These are phyloP conservation scores for Ficedula albicollis DNA, from an alignment of 2,797 vertebrate species.

Conservation along the genomic window DNA sequence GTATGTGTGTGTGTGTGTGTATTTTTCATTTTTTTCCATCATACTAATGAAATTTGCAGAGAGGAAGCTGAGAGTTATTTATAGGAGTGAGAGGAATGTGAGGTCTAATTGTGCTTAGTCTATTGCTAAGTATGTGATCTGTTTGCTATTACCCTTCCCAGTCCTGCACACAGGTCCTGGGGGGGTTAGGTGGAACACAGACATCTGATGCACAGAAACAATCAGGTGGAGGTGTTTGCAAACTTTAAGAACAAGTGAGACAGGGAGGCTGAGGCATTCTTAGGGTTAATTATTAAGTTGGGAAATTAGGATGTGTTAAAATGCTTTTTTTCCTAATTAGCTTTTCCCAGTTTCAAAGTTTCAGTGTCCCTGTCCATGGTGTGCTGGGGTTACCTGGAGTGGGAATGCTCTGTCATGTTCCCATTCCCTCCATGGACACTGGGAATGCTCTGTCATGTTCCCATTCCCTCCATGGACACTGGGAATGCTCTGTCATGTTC, in stretches of 20 bases:
- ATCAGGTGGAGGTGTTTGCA: conserved; percentile 6
- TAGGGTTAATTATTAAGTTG: not conserved
- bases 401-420: not conserved
- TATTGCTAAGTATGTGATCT: conserved; percentile 83
- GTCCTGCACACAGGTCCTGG: conserved; percentile 65
- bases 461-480: too few relatives aligned
- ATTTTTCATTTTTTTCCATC: conserved; percentile 79
- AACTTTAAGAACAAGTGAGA: conserved; percentile 2
- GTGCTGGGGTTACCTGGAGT: not conserved
- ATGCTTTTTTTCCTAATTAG: not conserved
- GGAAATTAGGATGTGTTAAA: not conserved
- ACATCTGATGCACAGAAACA: conserved; percentile 35
- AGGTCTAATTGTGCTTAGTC: conserved; percentile 91
- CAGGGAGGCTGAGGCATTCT: not conserved
- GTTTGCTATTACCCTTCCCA: conserved; percentile 83
- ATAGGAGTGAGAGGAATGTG: conserved; percentile 89
- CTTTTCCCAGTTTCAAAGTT: not conserved
- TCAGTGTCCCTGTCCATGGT: not conserved
- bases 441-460: too few relatives aligned
- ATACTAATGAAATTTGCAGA: conserved; percentile 92
- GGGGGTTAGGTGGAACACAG: conserved; percentile 26
- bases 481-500: too few relatives aligned
- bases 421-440: too few relatives aligned
- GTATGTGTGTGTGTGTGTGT: not conserved
- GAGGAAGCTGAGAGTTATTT: conserved; percentile 92